phyloP scores from a whole-genome alignment of 2,113 vertebrate species.

The Serinus canaria region DNA sequence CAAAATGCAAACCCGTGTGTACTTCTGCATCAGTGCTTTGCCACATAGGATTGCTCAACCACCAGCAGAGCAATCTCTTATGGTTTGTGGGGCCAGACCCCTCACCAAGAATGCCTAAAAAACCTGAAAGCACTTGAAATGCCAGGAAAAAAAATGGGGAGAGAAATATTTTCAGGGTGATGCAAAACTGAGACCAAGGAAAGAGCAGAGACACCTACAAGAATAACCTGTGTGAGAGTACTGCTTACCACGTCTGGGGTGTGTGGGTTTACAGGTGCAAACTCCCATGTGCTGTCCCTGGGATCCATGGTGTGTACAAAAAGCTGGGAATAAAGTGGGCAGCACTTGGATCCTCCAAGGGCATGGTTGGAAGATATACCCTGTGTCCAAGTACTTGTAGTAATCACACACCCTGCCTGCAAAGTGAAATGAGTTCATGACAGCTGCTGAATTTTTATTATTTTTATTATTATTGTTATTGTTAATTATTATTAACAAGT shows the following conservation, averaged over 20 bases:
- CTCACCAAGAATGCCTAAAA: not conserved
- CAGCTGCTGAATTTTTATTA: not conserved
- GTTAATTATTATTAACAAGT: not conserved
- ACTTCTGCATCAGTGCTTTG: not conserved
- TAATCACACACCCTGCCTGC: not conserved
- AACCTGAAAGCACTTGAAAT: not conserved
- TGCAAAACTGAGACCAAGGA: not conserved
- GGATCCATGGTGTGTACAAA: not conserved
- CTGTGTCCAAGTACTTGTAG: not conserved
- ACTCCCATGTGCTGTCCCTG: not conserved
- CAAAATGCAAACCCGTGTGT: not conserved
- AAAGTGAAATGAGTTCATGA: not conserved
- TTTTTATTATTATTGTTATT: not conserved
- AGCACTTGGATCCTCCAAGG: not conserved
- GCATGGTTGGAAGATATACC: not conserved
- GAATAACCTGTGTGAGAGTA: not conserved
- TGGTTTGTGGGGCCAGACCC: not conserved
- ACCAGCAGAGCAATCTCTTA: not conserved
- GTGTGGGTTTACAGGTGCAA: not conserved
- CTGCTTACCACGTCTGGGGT: fast-evolving
- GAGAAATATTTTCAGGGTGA: not conserved
- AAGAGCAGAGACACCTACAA: not conserved
- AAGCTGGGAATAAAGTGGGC: not conserved
- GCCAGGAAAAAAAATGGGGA: not conserved
- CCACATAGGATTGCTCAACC: not conserved